Conservation (phyloP, 2,797 vertebrate genomes). For the Caiman crocodilus region DNA sequence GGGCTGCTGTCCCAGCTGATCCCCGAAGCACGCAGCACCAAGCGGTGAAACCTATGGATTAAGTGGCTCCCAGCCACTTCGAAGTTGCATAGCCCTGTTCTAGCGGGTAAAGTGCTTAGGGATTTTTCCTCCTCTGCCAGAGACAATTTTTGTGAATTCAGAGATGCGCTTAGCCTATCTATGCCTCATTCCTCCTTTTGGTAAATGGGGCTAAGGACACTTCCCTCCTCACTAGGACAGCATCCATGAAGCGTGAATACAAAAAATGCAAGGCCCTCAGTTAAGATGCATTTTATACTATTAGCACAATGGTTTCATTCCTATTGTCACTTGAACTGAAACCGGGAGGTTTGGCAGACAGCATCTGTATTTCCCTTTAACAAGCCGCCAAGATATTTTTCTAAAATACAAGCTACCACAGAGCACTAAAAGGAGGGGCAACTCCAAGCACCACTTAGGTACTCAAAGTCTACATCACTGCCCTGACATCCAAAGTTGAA, state of each 20-base stretch:
- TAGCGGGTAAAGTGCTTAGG: background rate
- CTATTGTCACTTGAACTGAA: background rate
- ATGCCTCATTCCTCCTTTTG: background rate
- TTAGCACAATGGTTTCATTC: no score
- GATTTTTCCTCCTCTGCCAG: background rate
- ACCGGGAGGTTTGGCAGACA: background rate
- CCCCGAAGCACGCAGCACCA: no score
- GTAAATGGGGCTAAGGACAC: background rate
- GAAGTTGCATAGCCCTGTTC: background rate
- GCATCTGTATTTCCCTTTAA: background rate
- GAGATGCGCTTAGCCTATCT: background rate
- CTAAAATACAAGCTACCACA: background rate
- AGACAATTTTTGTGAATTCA: accelerated
- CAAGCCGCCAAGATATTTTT: background rate
- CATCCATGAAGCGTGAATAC: accelerated
- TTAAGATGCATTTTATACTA: background rate
- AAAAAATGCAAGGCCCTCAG: background rate
- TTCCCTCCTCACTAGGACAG: background rate
- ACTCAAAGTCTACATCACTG: background rate
- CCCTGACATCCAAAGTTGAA: background rate
- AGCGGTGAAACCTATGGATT: no score
- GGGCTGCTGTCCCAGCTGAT: no score
- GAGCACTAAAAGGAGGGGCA: background rate
- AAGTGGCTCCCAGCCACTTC: no score
- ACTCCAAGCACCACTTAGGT: background rate